Evolutionary conservation across 2,797 vertebrate species (phyloP).

Genomic region (Gymnopithys bicolor): DNA sequence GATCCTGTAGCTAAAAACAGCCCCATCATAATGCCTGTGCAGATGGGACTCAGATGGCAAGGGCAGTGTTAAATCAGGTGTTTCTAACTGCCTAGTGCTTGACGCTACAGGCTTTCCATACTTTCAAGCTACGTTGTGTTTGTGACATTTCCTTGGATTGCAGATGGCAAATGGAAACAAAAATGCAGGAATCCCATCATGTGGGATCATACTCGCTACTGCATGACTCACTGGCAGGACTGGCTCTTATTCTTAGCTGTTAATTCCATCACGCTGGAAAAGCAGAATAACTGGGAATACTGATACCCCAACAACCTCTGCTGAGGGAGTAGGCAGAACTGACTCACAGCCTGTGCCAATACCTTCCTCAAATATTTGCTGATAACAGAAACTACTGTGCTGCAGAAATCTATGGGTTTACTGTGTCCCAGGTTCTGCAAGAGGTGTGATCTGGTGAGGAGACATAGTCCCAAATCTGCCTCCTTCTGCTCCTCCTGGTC

Average conservation of each 20-base stretch:
- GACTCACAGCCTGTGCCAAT: background rate
- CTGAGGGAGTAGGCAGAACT: background rate
- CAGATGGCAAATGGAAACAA: slow-evolving; percentile 14
- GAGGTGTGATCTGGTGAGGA: background rate
- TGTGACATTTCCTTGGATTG: slow-evolving; percentile 28
- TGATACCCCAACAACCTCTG: background rate
- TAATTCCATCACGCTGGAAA: slow-evolving; percentile 1
- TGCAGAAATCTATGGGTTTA: background rate
- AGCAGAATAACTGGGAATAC: slow-evolving; percentile 10
- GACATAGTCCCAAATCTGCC: background rate
- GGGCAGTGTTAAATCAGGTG: background rate
- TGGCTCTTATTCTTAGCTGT: background rate
- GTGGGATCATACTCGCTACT: background rate
- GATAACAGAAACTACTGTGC: background rate
- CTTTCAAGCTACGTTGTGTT: background rate
- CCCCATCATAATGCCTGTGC: background rate
- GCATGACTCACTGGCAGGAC: background rate
- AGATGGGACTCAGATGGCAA: background rate
- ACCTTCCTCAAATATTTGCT: background rate
- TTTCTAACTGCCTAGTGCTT: background rate
- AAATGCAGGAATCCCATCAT: background rate
- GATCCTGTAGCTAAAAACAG: background rate
- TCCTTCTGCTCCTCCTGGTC: background rate
- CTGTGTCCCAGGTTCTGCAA: background rate
- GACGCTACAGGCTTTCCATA: background rate